These are phyloP conservation scores for Zophobas morio DNA, from an alignment of 1,140 invertebrate genomes.

Conservation along the genomic window DNA sequence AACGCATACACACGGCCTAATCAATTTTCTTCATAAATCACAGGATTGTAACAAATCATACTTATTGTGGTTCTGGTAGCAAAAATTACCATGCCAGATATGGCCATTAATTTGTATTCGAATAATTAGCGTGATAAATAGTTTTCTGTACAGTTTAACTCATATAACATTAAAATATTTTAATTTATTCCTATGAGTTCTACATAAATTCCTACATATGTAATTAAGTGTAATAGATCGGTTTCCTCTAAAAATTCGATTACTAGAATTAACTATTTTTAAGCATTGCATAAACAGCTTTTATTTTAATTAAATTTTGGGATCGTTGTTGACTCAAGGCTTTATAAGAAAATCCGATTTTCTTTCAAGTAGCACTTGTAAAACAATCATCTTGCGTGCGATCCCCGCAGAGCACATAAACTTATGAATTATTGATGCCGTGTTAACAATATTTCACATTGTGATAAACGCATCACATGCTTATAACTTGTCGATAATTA, in stretches of 20 bases:
- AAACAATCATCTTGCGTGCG: constrained; percentile 20
- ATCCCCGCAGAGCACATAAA: constrained; percentile 1
- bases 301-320: constrained; percentile 14
- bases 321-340: too few relatives aligned
- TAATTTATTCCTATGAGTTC: constrained; percentile 46
- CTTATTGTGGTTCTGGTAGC: constrained; percentile 46
- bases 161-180: constrained; percentile 46
- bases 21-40: constrained; percentile 31
- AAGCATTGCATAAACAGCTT: constrained; percentile 39
- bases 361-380: constrained; percentile 7
- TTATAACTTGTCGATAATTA: neutral
- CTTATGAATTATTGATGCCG: constrained; percentile 5
- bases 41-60: constrained; percentile 46
- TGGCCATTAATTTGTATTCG: constrained; percentile 48
- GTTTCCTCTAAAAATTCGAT: constrained; percentile 41
- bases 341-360: neutral
- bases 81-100: constrained; percentile 48
- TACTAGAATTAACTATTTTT: constrained; percentile 37
- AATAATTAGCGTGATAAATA: constrained; percentile 51
- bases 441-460: constrained; percentile 2
- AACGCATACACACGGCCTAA: constrained; percentile 19
- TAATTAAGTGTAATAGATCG: constrained; percentile 43
- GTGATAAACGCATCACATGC: constrained; percentile 2
- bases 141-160: constrained; percentile 42
- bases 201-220: constrained; percentile 48